phyloP scores from a whole-genome alignment of 2,888 invertebrate genomes.

The Saturnia pavonia region DNA sequence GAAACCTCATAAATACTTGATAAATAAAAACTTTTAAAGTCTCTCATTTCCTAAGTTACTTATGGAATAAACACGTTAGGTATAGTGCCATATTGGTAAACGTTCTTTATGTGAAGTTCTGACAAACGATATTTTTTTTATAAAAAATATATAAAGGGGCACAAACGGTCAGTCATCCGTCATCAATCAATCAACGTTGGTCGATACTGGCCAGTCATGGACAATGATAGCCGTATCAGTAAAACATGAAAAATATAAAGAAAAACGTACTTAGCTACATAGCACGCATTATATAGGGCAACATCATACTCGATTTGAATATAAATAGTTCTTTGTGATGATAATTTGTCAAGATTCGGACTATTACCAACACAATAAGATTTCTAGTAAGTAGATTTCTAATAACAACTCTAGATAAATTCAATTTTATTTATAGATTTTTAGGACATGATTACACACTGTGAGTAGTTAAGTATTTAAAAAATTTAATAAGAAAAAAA shows the following conservation, averaged over 20 bases:
- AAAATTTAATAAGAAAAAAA: too few relatives aligned
- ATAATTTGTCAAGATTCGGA: too few relatives aligned
- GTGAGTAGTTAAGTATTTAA: too few relatives aligned
- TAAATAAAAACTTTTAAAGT: too few relatives aligned
- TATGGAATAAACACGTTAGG: background rate
- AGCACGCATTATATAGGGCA: background rate
- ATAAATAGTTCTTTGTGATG: background rate
- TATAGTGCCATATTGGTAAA: background rate
- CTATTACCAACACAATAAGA: too few relatives aligned
- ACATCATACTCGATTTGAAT: background rate
- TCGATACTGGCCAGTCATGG: conserved; percentile 44
- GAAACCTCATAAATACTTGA: too few relatives aligned
- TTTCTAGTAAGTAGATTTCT: too few relatives aligned
- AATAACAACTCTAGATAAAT: too few relatives aligned
- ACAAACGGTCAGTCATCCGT: conserved; percentile 29
- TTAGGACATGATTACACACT: too few relatives aligned
- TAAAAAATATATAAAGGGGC: conserved; percentile 7
- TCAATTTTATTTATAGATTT: too few relatives aligned
- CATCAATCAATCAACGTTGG: conserved; percentile 40
- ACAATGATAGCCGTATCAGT: background rate
- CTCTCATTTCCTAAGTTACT: background rate
- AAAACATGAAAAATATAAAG: background rate
- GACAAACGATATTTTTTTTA: background rate
- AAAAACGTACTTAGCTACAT: background rate
- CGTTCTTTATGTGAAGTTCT: background rate